Conservation (phyloP, 2,888 invertebrate genomes). For the Branchellion lobata region DNA sequence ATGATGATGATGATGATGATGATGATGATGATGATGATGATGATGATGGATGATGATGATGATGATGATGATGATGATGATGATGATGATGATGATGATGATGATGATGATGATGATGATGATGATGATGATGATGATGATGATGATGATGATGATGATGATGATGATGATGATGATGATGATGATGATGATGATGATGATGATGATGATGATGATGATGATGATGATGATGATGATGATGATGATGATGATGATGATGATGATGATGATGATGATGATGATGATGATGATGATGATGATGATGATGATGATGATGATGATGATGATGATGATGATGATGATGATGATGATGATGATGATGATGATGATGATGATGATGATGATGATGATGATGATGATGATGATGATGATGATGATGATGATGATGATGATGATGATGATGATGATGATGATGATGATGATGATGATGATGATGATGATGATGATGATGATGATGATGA, state of each 20-base stretch:
- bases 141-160: conserved; percentile 23
- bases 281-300: conserved; percentile 16
- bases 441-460: conserved; percentile 23
- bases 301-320: conserved; percentile 10
- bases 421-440: conserved; percentile 10
- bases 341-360: conserved; percentile 16
- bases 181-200: conserved; percentile 10
- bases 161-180: conserved; percentile 16
- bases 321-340: conserved; percentile 23
- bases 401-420: conserved; percentile 16
- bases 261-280: conserved; percentile 23
- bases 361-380: conserved; percentile 10
- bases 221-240: conserved; percentile 16
- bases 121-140: conserved; percentile 10
- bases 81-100: conserved; percentile 39
- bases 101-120: conserved; percentile 32
- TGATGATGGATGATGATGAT: conserved; percentile 42
- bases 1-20: too few species aligned
- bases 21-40: conserved; percentile 36
- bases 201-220: conserved; percentile 23
- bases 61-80: conserved; percentile 41
- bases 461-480: conserved; percentile 16
- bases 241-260: conserved; percentile 10
- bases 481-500: conserved; percentile 10
- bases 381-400: conserved; percentile 23